phyloP scores from a whole-genome alignment of 2,888 invertebrate genomes.

The Mechanitis messenoides region DNA sequence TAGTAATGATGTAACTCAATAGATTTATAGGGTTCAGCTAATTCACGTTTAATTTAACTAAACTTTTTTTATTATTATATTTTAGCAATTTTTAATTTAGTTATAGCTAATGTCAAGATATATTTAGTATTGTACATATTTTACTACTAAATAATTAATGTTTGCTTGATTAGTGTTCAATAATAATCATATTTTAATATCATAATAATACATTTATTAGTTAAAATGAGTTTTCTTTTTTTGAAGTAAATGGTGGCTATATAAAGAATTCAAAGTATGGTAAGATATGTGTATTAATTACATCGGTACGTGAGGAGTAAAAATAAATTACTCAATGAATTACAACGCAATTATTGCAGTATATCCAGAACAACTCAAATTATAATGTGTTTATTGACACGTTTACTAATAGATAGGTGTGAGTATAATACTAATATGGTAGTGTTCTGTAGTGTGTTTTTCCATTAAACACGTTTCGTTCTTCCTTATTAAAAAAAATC shows the following conservation, averaged over 20 bases:
- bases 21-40: slow-evolving; percentile 49
- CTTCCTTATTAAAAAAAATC: too few relatives aligned
- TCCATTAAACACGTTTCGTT: too few relatives aligned
- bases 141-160: too few relatives aligned
- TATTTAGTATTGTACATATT: too few relatives aligned
- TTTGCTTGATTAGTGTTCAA: too few relatives aligned
- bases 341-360: not conserved
- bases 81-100: too few relatives aligned
- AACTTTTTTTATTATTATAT: too few relatives aligned
- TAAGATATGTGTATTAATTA: not conserved
- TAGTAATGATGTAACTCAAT: slow-evolving; percentile 64
- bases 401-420: not conserved
- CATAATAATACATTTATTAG: not conserved
- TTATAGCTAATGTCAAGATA: too few relatives aligned
- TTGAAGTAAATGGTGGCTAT: not conserved
- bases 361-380: not conserved
- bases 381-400: not conserved
- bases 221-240: not conserved
- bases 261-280: slow-evolving; percentile 2
- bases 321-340: not conserved
- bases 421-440: too few relatives aligned
- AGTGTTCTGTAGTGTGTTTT: not conserved
- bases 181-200: too few relatives aligned
- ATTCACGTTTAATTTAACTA: not conserved
- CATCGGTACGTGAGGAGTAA: not conserved